Base-by-base conservation (phyloP, 2,888 invertebrate genomes). In the Pterobdella sp. region DNA sequence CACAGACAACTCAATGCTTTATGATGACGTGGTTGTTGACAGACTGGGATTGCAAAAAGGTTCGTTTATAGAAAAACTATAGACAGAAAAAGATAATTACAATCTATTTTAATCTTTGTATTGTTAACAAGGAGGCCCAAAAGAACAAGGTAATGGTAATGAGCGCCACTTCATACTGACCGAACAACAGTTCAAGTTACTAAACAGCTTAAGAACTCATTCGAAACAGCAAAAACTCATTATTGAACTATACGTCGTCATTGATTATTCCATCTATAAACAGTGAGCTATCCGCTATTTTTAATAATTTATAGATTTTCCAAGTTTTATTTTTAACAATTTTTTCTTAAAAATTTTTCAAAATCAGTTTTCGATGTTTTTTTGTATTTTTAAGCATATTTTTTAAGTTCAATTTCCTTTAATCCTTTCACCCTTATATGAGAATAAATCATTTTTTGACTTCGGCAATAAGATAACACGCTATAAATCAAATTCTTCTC, bases 221-320 rank as follows among this genome's bases (percentile, higher is more conserved):
- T 2, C 26, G 3, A 32, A 22, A 35, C 26, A n/a, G 14, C 68
- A 68, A 22, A 35, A 68, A 32, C 68, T 68, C 1, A 42, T 36
- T 1, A 26, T 68, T 68, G 72, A 74, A 72, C 60, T 74, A 32
- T 72, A 72, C 35, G 36, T 65, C 26, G 52, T 74, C 37, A 34
- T 72, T 10, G 74, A 74, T 63, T 74, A 74, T 32, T 72, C 72
- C 36, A 68, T 74, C 42, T 74, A 68, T 34, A 72, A 72, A n/a
- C 72, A 68, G 74, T 74, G 26, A 29, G 72, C 26, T 18, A 34
- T n/a, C 1, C n/a, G 7, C 22, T 42, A 14, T 42, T n/a, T n/a
- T n/a, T n/a, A n/a, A n/a, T n/a, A n/a, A n/a, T n/a, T n/a, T n/a
- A n/a, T n/a, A n/a, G n/a, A n/a, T n/a, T n/a, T n/a, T n/a, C n/a